A percentile compares a stretch with the other conserved stretches of the same genome.
These are phyloP conservation scores for Loxodonta africana DNA, from an alignment of 2,113 vertebrate genomes.

Conservation along the genomic window DNA sequence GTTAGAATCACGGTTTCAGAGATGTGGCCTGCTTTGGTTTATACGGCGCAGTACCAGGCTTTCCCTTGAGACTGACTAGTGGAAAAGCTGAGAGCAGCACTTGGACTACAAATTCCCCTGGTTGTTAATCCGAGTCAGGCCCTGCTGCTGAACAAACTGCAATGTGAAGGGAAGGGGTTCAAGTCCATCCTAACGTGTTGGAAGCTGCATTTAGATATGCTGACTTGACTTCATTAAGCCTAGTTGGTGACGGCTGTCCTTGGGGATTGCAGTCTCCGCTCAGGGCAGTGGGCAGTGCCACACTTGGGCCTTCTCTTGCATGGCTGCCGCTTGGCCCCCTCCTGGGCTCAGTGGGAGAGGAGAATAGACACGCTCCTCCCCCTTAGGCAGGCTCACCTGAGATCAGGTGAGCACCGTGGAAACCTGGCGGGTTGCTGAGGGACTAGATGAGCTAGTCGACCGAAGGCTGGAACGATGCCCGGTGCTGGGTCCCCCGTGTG, in stretches of 20 bases:
- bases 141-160: no score
- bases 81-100: not conserved
- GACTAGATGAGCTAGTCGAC: not conserved
- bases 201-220: not conserved
- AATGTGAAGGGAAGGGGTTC: rapidly evolving
- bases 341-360: not conserved
- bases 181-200: not conserved
- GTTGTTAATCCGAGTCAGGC: not conserved
- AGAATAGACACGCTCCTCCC: not conserved
- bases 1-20: no score
- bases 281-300: no score
- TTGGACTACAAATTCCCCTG: not conserved
- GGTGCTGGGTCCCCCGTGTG: not conserved
- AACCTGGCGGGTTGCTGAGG: not conserved
- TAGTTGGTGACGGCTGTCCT: not conserved
- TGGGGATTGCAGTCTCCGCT: not conserved
- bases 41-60: rapidly evolving
- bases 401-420: not conserved
- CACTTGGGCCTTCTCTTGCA: no score
- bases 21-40: not conserved
- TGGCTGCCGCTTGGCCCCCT: not conserved
- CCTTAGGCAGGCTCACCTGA: not conserved
- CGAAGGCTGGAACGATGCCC: not conserved
- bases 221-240: rapidly evolving
- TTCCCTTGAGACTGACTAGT: not conserved